Evolutionary conservation across 2,888 invertebrate genomes (phyloP).

Genomic region (Chrysomela aeneicollis): DNA sequence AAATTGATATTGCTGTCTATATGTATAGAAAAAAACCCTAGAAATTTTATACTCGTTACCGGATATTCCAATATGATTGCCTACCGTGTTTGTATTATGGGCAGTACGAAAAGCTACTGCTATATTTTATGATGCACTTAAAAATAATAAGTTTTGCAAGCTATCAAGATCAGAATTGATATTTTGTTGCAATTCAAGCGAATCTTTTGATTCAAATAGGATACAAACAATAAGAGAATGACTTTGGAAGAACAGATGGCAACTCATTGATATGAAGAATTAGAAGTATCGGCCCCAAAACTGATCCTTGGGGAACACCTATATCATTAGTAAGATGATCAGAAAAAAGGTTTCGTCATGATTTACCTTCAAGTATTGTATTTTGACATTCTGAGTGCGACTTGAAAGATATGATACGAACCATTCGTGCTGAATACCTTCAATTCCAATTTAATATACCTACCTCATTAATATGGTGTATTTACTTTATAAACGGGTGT

Average conservation of each 20-base stretch:
- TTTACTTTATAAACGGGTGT: no score
- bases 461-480: no score
- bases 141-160: no score
- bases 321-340: background rate
- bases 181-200: background rate
- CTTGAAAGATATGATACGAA: background rate
- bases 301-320: background rate
- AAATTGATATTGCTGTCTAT: constrained; percentile 5
- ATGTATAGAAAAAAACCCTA: background rate
- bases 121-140: no score
- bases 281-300: background rate
- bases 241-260: background rate
- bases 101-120: no score
- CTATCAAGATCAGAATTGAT: no score
- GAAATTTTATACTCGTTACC: background rate
- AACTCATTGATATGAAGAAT: no score
- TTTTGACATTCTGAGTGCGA: background rate
- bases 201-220: background rate
- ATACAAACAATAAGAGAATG: background rate
- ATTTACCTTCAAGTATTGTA: background rate
- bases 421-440: background rate
- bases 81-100: no score
- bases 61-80: background rate
- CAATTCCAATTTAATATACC: background rate
- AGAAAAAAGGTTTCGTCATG: background rate